These are phyloP conservation scores for Datnioides undecimradiatus DNA, from an alignment of 2,113 vertebrate genomes.

Conservation along the genomic window DNA sequence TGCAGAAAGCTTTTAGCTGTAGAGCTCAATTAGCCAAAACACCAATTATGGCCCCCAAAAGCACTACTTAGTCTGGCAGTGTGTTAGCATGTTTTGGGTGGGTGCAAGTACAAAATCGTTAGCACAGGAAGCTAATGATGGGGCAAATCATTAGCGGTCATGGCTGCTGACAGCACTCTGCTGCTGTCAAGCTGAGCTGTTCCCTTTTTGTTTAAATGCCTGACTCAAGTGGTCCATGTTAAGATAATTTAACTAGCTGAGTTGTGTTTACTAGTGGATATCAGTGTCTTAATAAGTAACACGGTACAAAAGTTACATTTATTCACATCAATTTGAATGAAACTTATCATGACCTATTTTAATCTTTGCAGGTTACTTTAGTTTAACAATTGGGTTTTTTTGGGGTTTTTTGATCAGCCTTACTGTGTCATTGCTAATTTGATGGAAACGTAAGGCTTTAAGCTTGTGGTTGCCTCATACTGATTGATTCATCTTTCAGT, in stretches of 20 bases:
- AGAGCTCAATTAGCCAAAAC: constrained; percentile 72
- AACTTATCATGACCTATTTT: neutral
- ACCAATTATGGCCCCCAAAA: constrained; percentile 60
- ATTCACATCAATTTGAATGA: neutral
- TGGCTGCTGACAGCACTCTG: constrained; percentile 55
- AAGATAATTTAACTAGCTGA: neutral
- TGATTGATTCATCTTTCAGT: neutral
- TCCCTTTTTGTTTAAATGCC: neutral
- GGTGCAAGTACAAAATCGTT: constrained; percentile 61
- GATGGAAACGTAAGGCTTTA: neutral
- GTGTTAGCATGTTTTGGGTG: constrained; percentile 65
- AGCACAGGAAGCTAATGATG: constrained; percentile 66
- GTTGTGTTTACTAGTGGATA: neutral
- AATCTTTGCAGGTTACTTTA: neutral
- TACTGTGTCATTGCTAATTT: neutral
- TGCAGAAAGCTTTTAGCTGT: constrained; percentile 67
- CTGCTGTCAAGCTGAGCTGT: constrained; percentile 19
- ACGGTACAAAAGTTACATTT: neutral
- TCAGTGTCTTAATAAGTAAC: neutral
- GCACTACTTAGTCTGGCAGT: constrained; percentile 46
- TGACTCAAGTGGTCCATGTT: neutral
- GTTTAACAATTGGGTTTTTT: neutral
- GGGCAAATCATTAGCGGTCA: constrained; percentile 58
- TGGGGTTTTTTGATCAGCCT: neutral
- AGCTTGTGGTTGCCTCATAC: neutral